Base-by-base conservation (phyloP, 35 echinoderm and acorn worm genomes). In the Eucidaris tribuloides region DNA sequence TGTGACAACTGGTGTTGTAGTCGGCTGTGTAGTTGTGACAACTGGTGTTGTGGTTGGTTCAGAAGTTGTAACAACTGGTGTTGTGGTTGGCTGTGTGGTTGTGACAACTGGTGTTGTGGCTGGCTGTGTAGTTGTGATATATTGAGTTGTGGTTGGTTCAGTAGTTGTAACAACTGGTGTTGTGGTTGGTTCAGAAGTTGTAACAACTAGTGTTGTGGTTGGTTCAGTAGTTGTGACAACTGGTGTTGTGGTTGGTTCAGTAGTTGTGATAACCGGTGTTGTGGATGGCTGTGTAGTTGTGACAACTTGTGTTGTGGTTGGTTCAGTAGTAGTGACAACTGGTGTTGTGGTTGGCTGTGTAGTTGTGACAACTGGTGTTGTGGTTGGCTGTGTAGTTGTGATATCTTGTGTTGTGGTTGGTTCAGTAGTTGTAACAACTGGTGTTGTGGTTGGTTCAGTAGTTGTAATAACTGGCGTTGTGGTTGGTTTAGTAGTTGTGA, bases 321-420 rank as follows among this genome's bases (percentile, higher is more conserved):
- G 27, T 9, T 0, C 38, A 6, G 63, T 34, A 40, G 37, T 40
- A 15, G 66, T 72, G 9, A 40, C 43, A 0, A 40, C 43, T 14
- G 24, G 66, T 42, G 13, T 20, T 0, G 66, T 70, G 38, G 64
- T 70, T 27, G 64, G 29, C 23, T 20, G 15, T 30, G 30, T 30
- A 27, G 23, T 0, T 70, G 64, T 70, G 5, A 35, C 19, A 33
- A 4, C 19, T 17, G 65, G 5, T 1, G 6, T 33, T 15, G 65
- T 71, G 28, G 65, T 71, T 71, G 65, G 20, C 1, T 6, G 28
- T 9, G 23, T 4, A 0, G 65, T 71, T 20, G 65, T 71, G 2
- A 32, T 71, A 35, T 71, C 28, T 71, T 71, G 68, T 74, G 68
- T 44, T 13, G 68, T 74, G 41, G 68, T 74, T 35, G 64, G 28